Conservation (phyloP, 1,140 invertebrate genomes). For the Drosophila lini region DNA sequence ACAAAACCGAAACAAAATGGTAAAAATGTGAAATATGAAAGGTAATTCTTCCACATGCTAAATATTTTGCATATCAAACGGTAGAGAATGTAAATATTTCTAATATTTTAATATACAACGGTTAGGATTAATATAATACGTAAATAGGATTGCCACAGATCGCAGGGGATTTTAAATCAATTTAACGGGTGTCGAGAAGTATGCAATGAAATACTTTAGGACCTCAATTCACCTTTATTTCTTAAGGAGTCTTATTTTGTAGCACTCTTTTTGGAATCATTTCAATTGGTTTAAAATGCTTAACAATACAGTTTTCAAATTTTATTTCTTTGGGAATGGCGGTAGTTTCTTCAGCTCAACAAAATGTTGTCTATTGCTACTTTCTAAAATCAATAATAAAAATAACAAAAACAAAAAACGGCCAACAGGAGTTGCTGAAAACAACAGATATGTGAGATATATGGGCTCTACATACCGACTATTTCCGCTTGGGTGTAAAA, state of each 20-base stretch:
- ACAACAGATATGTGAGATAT: slow-evolving; percentile 15
- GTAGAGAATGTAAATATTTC: neutral
- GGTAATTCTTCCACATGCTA: no score
- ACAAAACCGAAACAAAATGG: slow-evolving; percentile 1
- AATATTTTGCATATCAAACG: slow-evolving; percentile 7
- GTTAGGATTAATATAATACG: no score
- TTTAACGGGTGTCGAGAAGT: neutral
- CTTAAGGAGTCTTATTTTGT: no score
- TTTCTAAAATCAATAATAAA: slow-evolving; percentile 16
- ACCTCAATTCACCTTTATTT: no score
- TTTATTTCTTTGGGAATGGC: neutral
- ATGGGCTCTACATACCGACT: slow-evolving; percentile 47
- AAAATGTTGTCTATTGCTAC: neutral
- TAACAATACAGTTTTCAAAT: neutral
- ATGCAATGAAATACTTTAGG: neutral
- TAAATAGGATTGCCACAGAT: neutral
- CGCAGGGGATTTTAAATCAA: neutral
- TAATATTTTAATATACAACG: neutral
- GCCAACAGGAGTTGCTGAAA: slow-evolving; percentile 2
- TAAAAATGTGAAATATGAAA: slow-evolving; percentile 19
- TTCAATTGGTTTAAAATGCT: neutral
- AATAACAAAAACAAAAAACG: slow-evolving; percentile 3
- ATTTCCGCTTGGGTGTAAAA: slow-evolving; percentile 55
- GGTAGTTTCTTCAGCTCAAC: neutral
- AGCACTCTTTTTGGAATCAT: neutral